phyloP scores from a whole-genome alignment of 1,140 invertebrate genomes.

The Apolygus lucorum region DNA sequence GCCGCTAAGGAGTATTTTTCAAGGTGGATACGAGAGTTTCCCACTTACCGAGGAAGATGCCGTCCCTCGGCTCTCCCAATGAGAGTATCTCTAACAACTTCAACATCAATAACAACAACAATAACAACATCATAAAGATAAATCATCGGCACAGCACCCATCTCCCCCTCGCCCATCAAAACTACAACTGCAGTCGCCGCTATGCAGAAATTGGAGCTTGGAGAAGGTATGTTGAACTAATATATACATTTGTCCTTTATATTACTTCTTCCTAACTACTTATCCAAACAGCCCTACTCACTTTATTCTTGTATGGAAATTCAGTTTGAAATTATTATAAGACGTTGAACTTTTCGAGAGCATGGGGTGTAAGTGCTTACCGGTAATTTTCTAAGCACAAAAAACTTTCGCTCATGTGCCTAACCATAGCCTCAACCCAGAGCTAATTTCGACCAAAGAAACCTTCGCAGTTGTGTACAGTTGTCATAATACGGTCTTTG shows the following conservation, averaged over 20 bases:
- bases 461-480: too few relatives aligned
- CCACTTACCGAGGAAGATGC: conserved; percentile 4
- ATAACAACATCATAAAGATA: conserved; percentile 28
- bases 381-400: too few relatives aligned
- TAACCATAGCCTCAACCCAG: too few relatives aligned
- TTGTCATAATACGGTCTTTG: too few relatives aligned
- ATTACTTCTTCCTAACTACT: too few relatives aligned
- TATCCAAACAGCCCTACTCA: too few relatives aligned
- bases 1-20: not conserved
- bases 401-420: too few relatives aligned
- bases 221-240: conserved; percentile 21
- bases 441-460: too few relatives aligned
- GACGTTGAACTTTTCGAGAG: too few relatives aligned
- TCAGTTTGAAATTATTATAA: too few relatives aligned
- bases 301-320: too few relatives aligned
- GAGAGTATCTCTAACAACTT: conserved; percentile 20
- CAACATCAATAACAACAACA: conserved; percentile 23
- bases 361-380: too few relatives aligned
- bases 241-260: not conserved
- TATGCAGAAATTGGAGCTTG: conserved; percentile 30
- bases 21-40: not conserved
- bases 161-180: conserved; percentile 21
- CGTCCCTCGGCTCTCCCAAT: conserved; percentile 24
- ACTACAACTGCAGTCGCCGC: conserved; percentile 30
- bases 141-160: conserved; percentile 22